phyloP scores from a whole-genome alignment of 1,140 invertebrate genomes.

The Cydia strobilella region DNA sequence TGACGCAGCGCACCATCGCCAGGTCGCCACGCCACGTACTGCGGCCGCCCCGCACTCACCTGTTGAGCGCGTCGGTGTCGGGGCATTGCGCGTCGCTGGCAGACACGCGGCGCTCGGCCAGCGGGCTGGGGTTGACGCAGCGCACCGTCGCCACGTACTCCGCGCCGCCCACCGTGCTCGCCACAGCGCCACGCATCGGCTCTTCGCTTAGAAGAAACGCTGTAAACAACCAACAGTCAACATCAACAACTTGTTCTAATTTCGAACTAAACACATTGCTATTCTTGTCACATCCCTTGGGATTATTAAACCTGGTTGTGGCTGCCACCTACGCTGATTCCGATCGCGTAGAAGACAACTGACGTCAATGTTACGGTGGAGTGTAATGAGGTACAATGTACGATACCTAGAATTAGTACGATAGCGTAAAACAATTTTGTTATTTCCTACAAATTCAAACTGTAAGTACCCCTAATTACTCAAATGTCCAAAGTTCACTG shows the following conservation, averaged over 20 bases:
- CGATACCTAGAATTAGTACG: not conserved
- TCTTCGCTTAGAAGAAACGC: slow-evolving; percentile 69
- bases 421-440: not conserved
- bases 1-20: slow-evolving; percentile 65
- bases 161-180: slow-evolving; percentile 31
- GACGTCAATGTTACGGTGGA: not conserved
- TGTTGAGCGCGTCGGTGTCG: slow-evolving; percentile 56
- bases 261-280: not conserved
- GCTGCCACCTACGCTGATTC: not conserved
- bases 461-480: too few species aligned
- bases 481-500: too few species aligned
- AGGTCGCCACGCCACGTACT: slow-evolving; percentile 62
- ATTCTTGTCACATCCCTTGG: not conserved
- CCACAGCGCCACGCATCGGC: slow-evolving; percentile 55
- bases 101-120: slow-evolving; percentile 70
- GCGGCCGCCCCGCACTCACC: slow-evolving; percentile 41
- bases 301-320: not conserved
- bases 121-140: slow-evolving; percentile 76
- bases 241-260: slow-evolving; percentile 5
- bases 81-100: slow-evolving; percentile 67
- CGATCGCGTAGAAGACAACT: not conserved
- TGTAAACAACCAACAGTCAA: slow-evolving; percentile 35
- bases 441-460: too few species aligned
- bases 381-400: not conserved
- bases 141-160: slow-evolving; percentile 76